Conservation (phyloP, 2,113 vertebrate genomes). For the Tachuris rubrigastra region DNA sequence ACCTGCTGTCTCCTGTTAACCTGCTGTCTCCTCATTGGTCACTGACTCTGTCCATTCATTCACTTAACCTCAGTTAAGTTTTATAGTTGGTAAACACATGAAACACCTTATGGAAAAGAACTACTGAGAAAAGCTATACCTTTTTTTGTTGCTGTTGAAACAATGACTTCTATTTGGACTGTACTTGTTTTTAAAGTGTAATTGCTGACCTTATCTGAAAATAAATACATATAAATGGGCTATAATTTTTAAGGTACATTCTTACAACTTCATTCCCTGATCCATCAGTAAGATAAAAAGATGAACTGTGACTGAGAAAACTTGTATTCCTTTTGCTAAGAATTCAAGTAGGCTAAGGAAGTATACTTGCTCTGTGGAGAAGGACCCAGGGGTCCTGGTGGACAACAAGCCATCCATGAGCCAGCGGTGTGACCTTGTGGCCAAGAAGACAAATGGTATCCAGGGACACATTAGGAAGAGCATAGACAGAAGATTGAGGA, state of each 20-base stretch:
- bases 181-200: neutral
- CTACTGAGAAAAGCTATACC: neutral
- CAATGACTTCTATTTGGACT: neutral
- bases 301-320: neutral
- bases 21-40: neutral
- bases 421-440: neutral
- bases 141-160: neutral
- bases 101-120: neutral
- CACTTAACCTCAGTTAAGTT: neutral
- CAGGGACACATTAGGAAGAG: neutral
- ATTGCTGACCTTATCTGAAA: neutral
- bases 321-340: neutral
- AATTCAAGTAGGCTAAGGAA: neutral
- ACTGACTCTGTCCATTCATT: neutral
- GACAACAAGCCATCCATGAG: neutral
- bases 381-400: neutral
- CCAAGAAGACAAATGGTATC: neutral
- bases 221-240: neutral
- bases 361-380: neutral
- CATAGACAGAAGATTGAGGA: neutral
- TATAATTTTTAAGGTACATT: neutral
- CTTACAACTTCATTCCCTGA: neutral
- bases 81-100: neutral
- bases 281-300: neutral
- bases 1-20: no score